phyloP scores from a whole-genome alignment of 2,113 vertebrate genomes.

The Excalfactoria chinensis region DNA sequence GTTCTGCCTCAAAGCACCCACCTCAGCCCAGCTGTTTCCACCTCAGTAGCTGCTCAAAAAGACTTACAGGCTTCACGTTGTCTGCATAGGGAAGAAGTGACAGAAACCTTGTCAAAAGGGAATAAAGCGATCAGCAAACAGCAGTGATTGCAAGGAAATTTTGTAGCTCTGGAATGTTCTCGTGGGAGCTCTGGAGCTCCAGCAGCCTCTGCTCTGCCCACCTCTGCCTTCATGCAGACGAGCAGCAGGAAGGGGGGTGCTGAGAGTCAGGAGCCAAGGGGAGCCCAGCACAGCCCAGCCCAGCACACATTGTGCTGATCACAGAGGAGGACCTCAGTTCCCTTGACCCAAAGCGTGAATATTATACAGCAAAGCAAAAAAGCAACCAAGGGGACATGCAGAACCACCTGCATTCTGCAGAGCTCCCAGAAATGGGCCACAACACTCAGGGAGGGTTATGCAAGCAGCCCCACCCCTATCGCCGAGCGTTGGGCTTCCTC shows the following conservation, averaged over 20 bases:
- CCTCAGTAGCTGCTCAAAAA: background rate
- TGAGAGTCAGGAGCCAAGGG: no score
- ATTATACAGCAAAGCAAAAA: background rate
- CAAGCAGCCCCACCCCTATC: background rate
- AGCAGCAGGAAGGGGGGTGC: background rate
- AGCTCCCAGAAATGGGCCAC: background rate
- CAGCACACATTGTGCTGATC: accelerated
- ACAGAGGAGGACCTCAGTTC: background rate
- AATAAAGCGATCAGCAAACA: background rate
- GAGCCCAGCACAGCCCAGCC: no score
- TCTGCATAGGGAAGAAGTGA: background rate
- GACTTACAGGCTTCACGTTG: background rate
- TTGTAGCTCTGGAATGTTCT: background rate
- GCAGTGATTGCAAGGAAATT: background rate
- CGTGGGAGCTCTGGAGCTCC: background rate
- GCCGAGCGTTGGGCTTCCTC: background rate
- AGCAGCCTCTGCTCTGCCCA: no score
- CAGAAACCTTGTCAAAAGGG: background rate
- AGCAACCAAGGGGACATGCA: background rate
- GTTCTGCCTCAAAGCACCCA: background rate
- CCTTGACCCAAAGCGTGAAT: background rate
- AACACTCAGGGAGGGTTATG: background rate
- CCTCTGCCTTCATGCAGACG: background rate
- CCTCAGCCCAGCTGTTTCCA: background rate
- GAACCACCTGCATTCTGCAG: background rate